Percentiles rank a stretch among this genome's conserved stretches.
These are phyloP conservation scores for Phrynosoma blainvillii DNA, from an alignment of 2,113 vertebrate genomes.

Conservation along the genomic window DNA sequence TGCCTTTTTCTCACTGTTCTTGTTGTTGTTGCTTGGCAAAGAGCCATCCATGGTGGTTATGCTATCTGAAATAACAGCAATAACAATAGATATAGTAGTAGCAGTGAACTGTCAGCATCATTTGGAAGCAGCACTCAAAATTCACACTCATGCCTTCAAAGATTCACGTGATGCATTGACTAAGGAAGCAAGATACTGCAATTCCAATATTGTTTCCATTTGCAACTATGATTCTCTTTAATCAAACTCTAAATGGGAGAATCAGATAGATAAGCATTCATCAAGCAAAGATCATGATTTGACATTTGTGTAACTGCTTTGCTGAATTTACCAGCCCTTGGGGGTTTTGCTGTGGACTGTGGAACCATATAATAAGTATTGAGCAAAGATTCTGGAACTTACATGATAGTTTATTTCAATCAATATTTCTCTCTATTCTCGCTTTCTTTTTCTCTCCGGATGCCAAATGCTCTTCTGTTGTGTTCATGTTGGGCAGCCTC, in stretches of 20 bases:
- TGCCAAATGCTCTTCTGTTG: constrained; percentile 38
- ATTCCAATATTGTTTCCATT: constrained; percentile 51
- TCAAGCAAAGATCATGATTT: constrained; percentile 55
- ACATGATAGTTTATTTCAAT: constrained; percentile 65
- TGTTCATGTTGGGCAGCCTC: constrained; percentile 41
- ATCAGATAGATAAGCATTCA: constrained; percentile 65
- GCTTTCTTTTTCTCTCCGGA: constrained; percentile 33
- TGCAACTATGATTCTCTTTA: constrained; percentile 53
- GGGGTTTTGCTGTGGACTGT: constrained; percentile 48
- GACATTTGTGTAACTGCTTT: constrained; percentile 63
- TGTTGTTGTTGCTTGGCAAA: neutral
- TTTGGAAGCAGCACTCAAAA: rapidly evolving
- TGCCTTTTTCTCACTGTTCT: neutral
- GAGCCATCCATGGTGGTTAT: neutral
- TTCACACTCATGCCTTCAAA: neutral
- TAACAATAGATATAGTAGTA: constrained; percentile 31
- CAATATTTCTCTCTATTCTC: constrained; percentile 49
- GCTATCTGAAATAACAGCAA: neutral
- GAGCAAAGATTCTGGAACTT: constrained; percentile 57
- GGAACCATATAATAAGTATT: constrained; percentile 48
- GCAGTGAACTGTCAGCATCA: neutral
- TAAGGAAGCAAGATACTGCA: neutral
- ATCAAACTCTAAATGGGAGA: constrained; percentile 50
- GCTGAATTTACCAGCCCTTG: constrained; percentile 42
- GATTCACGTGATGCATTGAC: neutral